Percentiles rank a stretch among this genome's conserved stretches.
phyloP scores from a whole-genome alignment of 2,888 invertebrate genomes.

The Fissipunctia ypsillon region DNA sequence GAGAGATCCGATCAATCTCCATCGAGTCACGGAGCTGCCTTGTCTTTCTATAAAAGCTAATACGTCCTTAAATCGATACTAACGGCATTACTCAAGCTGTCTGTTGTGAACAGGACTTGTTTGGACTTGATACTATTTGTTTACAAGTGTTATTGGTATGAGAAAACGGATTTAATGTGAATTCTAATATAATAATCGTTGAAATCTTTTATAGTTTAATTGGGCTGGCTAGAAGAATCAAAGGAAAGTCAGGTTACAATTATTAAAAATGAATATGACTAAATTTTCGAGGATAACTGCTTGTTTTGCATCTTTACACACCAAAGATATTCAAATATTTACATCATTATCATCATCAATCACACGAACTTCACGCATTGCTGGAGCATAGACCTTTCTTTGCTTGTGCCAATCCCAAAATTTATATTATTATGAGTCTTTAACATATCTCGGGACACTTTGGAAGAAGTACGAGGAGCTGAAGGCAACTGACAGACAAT shows the following conservation, averaged over 20 bases:
- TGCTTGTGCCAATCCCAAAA: too few relatives aligned
- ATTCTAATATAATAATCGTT: background rate
- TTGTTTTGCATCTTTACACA: background rate
- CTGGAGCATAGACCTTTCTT: too few relatives aligned
- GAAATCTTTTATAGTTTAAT: background rate
- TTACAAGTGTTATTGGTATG: slow-evolving; percentile 17
- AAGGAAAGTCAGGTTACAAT: background rate
- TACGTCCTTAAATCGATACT: slow-evolving; percentile 64
- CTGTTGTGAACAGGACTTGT: slow-evolving; percentile 43
- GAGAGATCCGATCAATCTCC: slow-evolving; percentile 67
- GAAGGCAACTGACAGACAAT: too few relatives aligned
- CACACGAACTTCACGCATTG: too few relatives aligned
- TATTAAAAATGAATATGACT: background rate
- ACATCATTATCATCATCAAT: background rate
- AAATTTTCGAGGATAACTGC: background rate
- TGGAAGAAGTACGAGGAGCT: too few relatives aligned
- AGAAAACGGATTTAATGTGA: slow-evolving; percentile 13
- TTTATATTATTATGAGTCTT: too few relatives aligned
- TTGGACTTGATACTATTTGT: slow-evolving; percentile 39
- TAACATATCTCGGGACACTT: too few relatives aligned
- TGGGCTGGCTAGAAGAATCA: background rate
- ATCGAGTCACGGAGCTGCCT: slow-evolving; percentile 64
- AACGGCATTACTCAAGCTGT: slow-evolving; percentile 63
- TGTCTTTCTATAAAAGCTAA: slow-evolving; percentile 69
- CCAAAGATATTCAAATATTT: background rate